Evolutionary conservation across 2,797 vertebrate genomes (phyloP).

Genomic region (Falco cherrug): DNA sequence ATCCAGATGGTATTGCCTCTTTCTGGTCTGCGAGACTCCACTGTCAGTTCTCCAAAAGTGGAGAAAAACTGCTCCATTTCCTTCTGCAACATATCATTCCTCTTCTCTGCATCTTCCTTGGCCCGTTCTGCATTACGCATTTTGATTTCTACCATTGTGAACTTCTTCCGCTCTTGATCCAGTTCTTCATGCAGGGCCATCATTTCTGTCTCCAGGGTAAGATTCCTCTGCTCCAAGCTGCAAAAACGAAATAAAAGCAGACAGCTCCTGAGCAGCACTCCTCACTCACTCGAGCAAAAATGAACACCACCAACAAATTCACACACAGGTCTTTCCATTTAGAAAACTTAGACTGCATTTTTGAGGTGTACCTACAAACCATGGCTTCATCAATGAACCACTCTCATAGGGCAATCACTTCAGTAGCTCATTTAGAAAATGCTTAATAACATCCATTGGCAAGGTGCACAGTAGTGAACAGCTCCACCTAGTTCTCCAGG

Average conservation of each 20-base stretch:
- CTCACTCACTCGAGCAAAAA: neutral
- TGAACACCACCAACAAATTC: neutral
- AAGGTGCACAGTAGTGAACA: neutral
- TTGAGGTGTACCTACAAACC: neutral
- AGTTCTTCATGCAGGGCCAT: constrained; percentile 91
- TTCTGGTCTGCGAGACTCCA: constrained; percentile 88
- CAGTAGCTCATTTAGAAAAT: neutral
- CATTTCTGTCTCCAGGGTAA: constrained; percentile 93
- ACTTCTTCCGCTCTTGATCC: constrained; percentile 98
- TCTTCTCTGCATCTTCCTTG: constrained; percentile 95
- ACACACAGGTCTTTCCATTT: neutral
- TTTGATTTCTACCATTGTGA: constrained; percentile 99
- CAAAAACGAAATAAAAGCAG: neutral
- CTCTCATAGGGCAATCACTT: neutral
- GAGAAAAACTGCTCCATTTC: constrained; percentile 99
- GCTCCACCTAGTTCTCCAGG: neutral
- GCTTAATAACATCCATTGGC: neutral
- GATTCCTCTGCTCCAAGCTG: constrained; percentile 93
- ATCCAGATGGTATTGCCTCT: constrained; percentile 96
- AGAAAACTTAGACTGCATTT: neutral
- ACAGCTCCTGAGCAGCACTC: neutral
- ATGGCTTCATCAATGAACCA: neutral
- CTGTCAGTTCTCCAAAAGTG: constrained; percentile 94
- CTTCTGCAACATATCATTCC: constrained; percentile 96
- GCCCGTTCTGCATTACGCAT: constrained; percentile 97